Evolutionary conservation across 1,140 invertebrate species (phyloP).

Genomic region (Paraescarpia echinospica): DNA sequence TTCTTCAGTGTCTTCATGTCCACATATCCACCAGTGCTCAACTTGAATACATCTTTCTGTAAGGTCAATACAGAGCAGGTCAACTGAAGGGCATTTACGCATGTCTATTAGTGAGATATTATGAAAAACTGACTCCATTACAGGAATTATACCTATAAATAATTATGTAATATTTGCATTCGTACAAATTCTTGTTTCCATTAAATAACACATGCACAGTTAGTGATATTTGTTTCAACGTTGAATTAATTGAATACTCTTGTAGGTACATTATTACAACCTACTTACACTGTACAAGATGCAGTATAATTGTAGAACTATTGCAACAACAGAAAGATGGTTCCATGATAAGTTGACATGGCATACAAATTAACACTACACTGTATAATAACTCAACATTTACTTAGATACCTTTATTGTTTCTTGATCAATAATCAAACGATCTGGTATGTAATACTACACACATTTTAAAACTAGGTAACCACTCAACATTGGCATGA

Average conservation of each 20-base stretch:
- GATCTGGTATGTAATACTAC: too few relatives aligned
- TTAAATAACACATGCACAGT: not conserved
- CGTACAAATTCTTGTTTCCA: not conserved
- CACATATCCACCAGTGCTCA: constrained; percentile 85
- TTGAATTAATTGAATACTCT: too few relatives aligned
- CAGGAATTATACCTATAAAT: not conserved
- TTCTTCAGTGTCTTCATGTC: constrained; percentile 76
- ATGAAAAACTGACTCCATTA: not conserved
- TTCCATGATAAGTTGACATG: too few relatives aligned
- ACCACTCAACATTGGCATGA: not conserved
- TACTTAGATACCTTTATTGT: too few relatives aligned
- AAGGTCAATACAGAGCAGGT: not conserved
- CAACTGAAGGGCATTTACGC: not conserved
- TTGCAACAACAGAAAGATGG: not conserved
- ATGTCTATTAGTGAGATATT: not conserved
- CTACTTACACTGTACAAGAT: too few relatives aligned
- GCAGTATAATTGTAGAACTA: too few relatives aligned
- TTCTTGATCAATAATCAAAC: too few relatives aligned
- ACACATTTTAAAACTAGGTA: not conserved
- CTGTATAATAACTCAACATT: too few relatives aligned
- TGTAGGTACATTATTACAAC: too few relatives aligned
- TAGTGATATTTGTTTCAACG: not conserved
- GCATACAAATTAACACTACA: too few relatives aligned
- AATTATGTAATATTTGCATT: not conserved
- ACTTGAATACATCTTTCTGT: constrained; percentile 57